Evolutionary conservation across 2,113 vertebrate species (phyloP), one percentile per base, ranked within the genome.

Genomic region (Steatornis caripensis): DNA sequence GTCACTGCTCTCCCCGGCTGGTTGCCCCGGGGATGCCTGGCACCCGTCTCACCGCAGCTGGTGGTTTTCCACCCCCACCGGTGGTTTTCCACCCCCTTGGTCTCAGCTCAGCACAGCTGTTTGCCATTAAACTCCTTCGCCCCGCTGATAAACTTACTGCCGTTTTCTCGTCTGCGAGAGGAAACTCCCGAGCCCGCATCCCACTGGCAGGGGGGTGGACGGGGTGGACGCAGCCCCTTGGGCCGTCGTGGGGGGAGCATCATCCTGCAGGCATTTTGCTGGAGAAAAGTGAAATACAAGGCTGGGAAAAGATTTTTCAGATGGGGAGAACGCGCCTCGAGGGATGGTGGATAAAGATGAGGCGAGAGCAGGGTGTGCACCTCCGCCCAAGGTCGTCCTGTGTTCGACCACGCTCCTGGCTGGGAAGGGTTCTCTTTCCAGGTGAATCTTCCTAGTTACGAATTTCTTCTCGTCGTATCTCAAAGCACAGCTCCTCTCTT

Each of bases 21-120:
- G 41, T 24, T 14, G 58, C 20, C 66, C 86, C 9, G 1, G 10
- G 76, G 46, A 6, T 12, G 3, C 58, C 55, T 2, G 9, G 9
- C 6, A 1, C 32, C 24, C 29, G 0, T 24, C 76, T 41, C 54
- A 32, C 30, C 8, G 2, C 84, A 32, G 61, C 36, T 7, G 16
- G 20, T 11, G 24, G 43, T 49, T 29, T n/a, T n/a, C n/a, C n/a
- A n/a, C 5, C 13, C 32, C 45, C 4, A 6, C 20, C 14, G 2
- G n/a, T n/a, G n/a, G n/a, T n/a, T n/a, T n/a, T 10, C 20, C 2
- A 12, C 9, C 5, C 2, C 11, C 41, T 5, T 1, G 27, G 29
- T 10, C 22, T 15, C 1, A 2, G 18, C 62, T 53, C 41, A 5
- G 34, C 37, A 2, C 62, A 30, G 53, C 71, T 62, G 41, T 14